Base-by-base conservation (phyloP, 2,888 invertebrate species). In the Tortricodes alternella region DNA sequence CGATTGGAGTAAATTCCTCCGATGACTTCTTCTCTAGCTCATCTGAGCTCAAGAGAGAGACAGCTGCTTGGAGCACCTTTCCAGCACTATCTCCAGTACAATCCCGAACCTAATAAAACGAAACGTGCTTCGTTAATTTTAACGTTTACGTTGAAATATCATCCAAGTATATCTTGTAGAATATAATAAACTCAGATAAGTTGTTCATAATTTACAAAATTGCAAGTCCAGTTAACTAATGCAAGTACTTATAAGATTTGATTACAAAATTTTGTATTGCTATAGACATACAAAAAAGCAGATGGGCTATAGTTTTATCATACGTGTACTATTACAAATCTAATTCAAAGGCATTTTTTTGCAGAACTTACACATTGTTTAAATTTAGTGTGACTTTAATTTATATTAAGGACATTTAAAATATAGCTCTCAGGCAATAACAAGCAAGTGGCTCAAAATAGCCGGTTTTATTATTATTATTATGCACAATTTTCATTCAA, bases 1-100 rank as follows among this genome's bases (percentile, higher is more conserved):
- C 59, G 46, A 60, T 65, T 2, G 71, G 63, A 2, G 62, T 65
- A 15, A 74, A 67, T 2, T 61, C 46, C 9, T 77, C 74, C 6
- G 64, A 58, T 1, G 70, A 70, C 34, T 71, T 63, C 38, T 65
- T 67, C 61, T 67, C 74, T n/a, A 81, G 53, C 23, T 78, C 73
- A 15, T 76, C 68, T 37, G 63, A 63, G 34, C 65, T 69, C 7
- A 75, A 56, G 35, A 80, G 60, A 11, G 68, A 60, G 3, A 67
- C 63, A 16, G 76, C 75, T 27, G 71, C 62, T 39, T 75, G 71
- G 18, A 89, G 61, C 6, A 85, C 74, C 61, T 79, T 82, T 1
- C 64, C 65, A 1, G 88, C 85, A 49, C 78, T 76, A 41, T 73
- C 64, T 1, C 82, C 83, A 4, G 76, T 69, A 63, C 89, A 89